phyloP scores from a whole-genome alignment of 2,797 vertebrate species.

The Danio albolineatus region DNA sequence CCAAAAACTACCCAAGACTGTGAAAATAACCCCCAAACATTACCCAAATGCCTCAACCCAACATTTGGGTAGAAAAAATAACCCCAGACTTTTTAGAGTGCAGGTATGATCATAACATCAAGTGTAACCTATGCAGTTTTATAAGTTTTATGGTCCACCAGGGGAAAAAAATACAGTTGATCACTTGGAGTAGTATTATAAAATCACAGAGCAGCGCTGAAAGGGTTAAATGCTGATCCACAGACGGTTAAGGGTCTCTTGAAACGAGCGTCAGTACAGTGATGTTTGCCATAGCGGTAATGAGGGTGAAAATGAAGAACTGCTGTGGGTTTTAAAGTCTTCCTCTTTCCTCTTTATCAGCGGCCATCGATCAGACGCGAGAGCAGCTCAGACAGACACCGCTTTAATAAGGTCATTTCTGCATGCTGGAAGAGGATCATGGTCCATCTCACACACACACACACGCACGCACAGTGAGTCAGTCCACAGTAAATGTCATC shows the following conservation, averaged over 20 bases:
- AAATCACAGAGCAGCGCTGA: neutral
- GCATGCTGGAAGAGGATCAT: neutral
- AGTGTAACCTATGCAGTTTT: no score
- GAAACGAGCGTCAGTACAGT: neutral
- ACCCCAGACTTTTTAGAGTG: no score
- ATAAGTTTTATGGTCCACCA: no score
- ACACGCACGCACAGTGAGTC: conserved; percentile 4
- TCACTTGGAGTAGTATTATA: no score
- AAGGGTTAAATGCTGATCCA: neutral
- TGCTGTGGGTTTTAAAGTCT: neutral
- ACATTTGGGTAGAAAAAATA: no score
- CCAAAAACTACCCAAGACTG: no score
- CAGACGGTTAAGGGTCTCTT: neutral
- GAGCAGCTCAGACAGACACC: neutral
- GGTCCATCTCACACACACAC: conserved; percentile 14
- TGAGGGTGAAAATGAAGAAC: neutral
- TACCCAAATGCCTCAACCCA: no score
- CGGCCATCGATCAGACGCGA: neutral
- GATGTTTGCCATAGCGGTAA: neutral
- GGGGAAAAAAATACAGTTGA: no score
- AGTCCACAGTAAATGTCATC: conserved; percentile 22
- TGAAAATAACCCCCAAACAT: no score
- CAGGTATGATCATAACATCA: no score
- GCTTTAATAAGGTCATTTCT: conserved; percentile 33
- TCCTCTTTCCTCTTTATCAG: conserved; percentile 13